phyloP scores from a whole-genome alignment of 2,888 invertebrate genomes.

The Amblyjoppa proteus region DNA sequence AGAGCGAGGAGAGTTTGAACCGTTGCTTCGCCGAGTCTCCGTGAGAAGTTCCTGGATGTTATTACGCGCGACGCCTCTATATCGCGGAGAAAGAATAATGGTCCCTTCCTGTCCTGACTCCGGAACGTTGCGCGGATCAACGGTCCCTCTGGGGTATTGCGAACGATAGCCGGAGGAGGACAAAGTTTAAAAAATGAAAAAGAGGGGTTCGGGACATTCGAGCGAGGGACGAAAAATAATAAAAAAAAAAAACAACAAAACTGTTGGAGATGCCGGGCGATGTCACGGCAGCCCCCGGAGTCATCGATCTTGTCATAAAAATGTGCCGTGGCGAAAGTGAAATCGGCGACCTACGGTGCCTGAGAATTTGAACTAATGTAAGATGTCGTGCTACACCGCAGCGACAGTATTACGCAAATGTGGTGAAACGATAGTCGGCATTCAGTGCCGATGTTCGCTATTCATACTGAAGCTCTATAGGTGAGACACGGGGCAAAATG shows the following conservation, averaged over 20 bases:
- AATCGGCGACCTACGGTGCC: conserved; percentile 40
- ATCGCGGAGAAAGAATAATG: conserved; percentile 80
- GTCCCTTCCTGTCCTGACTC: conserved; percentile 77
- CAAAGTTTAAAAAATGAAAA: conserved; percentile 40
- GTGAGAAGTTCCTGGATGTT: conserved; percentile 73
- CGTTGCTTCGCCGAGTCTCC: conserved; percentile 38
- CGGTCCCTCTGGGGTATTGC: conserved; percentile 70
- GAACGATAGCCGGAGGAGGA: conserved; percentile 38
- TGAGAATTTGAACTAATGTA: conserved; percentile 3
- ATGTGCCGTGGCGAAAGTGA: conserved; percentile 60
- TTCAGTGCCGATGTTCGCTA: background rate
- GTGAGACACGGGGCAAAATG: background rate
- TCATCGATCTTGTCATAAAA: conserved; percentile 65
- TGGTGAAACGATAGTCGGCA: background rate
- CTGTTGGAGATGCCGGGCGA: conserved; percentile 7
- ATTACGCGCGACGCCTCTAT: conserved; percentile 78
- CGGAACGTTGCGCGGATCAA: conserved; percentile 76
- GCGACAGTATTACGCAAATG: background rate
- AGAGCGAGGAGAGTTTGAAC: conserved; percentile 19
- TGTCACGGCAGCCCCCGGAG: conserved; percentile 22
- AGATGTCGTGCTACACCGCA: background rate
- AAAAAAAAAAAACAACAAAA: background rate
- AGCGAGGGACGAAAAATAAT: background rate
- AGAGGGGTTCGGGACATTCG: conserved; percentile 26
- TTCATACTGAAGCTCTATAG: background rate